Evolutionary conservation across 2,888 invertebrate species (phyloP), one percentile per base, ranked within the genome.

Genomic region (Cheilosia scutellata): DNA sequence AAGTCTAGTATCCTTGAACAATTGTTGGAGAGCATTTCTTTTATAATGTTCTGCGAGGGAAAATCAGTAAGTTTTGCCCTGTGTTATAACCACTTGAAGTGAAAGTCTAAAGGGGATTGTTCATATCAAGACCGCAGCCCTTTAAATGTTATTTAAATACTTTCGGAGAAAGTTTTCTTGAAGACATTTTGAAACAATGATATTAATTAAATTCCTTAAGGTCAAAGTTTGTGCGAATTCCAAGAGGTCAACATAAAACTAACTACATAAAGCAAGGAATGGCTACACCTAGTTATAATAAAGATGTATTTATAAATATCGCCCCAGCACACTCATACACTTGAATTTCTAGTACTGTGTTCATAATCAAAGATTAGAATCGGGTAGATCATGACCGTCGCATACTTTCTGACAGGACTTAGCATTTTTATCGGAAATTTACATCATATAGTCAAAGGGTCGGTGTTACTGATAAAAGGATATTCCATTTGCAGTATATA

Each of bases 71-170:
- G 60, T 60, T 58, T 60, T 20, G 47, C 29, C 29, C 29, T 58
- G 27, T n/a, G 5, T n/a, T 57, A 5, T 16, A 6, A 16, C 16
- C 27, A 49, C 49, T 53, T 60, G 7, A 53, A 40, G 25, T n/a
- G 47, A 37, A 62, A 53, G 42, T 20, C 31, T 53, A 40, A 53
- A 53, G 9, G 29, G 72, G 40, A 72, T 71, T 60, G 71, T 49
- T 71, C 49, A 4, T n/a, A n/a, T 49, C 37, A 40, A 49, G 72
- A 31, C n/a, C 42, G n/a, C n/a, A 42, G 29, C 62, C 49, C 40
- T 60, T 40, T 60, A 49, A 71, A 49, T 51, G 60, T 71, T 60
- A 20, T 70, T 47, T 47, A 57, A 57, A 70, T 60, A 37, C 29
- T 72, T 53, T 37, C 2, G 31, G 9, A 42, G 13, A 31, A 42